phyloP scores from a whole-genome alignment of 1,140 invertebrate genomes.

The Periplaneta americana region DNA sequence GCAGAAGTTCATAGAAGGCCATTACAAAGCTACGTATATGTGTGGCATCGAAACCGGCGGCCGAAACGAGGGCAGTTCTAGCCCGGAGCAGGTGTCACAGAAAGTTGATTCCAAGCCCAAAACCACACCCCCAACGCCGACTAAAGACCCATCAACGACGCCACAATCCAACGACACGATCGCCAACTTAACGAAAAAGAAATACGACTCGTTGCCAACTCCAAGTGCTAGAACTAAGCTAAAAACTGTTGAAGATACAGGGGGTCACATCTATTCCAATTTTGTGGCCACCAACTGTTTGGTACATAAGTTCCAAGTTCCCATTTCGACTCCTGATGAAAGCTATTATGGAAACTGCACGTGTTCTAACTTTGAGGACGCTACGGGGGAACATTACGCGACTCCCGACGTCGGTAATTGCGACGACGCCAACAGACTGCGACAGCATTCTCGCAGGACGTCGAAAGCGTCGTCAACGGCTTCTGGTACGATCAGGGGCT shows the following conservation, averaged over 20 bases:
- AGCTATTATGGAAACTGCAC: not conserved
- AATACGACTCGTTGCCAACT: not conserved
- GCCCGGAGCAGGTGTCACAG: not conserved
- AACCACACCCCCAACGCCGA: not conserved
- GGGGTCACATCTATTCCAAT: not conserved
- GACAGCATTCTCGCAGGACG: not conserved
- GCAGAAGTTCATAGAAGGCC: not conserved
- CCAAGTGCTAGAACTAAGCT: not conserved
- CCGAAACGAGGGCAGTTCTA: conserved; percentile 11
- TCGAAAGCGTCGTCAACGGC: not conserved
- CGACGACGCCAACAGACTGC: not conserved
- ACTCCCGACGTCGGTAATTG: no score
- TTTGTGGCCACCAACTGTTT: not conserved
- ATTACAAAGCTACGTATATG: conserved; percentile 18
- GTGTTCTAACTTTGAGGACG: not conserved
- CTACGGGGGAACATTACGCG: not conserved
- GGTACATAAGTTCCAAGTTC: not conserved
- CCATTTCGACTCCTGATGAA: not conserved
- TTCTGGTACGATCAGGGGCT: not conserved
- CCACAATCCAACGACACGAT: not conserved
- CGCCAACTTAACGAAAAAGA: not conserved
- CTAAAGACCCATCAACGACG: not conserved
- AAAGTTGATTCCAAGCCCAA: not conserved
- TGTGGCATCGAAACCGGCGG: conserved; percentile 1
- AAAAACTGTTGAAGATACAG: not conserved